Conservation (phyloP, 2,113 vertebrate species). For the Nothocercus nigrocapillus region DNA sequence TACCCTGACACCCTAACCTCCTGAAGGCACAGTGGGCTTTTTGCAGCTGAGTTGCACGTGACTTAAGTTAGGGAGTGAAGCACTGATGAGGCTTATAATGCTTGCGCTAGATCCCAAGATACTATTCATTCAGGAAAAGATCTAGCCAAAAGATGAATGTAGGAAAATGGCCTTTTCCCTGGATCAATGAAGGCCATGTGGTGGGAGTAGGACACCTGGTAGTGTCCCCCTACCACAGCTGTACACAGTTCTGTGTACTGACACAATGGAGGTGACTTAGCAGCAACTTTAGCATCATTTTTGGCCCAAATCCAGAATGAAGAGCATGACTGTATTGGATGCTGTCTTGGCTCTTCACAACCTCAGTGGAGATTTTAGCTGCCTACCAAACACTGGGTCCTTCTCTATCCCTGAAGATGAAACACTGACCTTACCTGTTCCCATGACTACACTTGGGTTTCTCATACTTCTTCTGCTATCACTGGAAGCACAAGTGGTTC, state of each 20-base stretch:
- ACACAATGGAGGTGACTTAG: neutral
- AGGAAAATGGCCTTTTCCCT: neutral
- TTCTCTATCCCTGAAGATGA: neutral
- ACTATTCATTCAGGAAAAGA: neutral
- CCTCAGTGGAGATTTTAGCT: neutral
- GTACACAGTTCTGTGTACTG: neutral
- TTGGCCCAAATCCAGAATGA: neutral
- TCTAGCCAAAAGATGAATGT: neutral
- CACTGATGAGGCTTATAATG: neutral
- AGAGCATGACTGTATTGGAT: neutral
- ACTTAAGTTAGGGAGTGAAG: neutral
- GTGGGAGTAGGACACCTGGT: neutral
- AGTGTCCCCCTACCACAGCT: neutral
- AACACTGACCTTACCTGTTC: neutral
- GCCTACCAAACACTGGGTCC: neutral
- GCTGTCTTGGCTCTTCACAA: neutral
- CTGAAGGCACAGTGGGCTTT: rapidly evolving
- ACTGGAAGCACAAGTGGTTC: neutral
- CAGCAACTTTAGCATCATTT: neutral
- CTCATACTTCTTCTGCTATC: neutral
- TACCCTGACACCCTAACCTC: neutral
- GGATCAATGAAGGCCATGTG: neutral
- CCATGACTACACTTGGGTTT: neutral
- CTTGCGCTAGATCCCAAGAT: neutral
- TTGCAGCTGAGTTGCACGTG: neutral